Conservation (phyloP, 2,113 vertebrate genomes). For the Scartelaos histophorus region DNA sequence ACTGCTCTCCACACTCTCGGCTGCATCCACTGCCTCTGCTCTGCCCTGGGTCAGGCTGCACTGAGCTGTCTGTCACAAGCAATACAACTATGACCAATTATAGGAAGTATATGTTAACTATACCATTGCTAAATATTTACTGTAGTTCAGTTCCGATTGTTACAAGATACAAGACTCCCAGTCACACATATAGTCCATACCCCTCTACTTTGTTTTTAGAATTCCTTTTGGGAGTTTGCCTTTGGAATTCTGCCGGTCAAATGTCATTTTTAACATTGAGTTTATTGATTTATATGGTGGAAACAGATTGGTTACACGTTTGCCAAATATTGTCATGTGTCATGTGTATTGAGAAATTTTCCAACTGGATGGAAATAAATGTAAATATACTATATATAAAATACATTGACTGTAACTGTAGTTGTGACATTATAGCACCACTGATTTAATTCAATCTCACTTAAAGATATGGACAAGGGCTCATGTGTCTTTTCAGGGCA, state of each 20-base stretch:
- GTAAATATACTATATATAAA: too few relatives aligned
- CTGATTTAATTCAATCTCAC: neutral
- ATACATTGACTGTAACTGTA: too few relatives aligned
- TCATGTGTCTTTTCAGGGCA: neutral
- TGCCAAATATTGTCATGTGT: too few relatives aligned
- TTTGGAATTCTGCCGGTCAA: too few relatives aligned
- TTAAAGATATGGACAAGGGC: neutral
- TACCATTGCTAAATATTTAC: neutral
- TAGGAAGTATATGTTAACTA: neutral
- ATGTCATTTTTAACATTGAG: too few relatives aligned
- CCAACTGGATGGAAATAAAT: too few relatives aligned
- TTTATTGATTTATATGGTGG: too few relatives aligned
- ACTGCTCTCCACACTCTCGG: constrained; percentile 36
- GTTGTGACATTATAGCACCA: too few relatives aligned
- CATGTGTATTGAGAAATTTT: too few relatives aligned
- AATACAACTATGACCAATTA: neutral
- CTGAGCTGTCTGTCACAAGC: constrained; percentile 39
- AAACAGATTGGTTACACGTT: too few relatives aligned
- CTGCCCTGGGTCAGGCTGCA: neutral
- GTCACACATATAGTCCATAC: neutral
- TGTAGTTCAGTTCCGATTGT: neutral
- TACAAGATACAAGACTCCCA: neutral
- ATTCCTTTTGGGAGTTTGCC: neutral
- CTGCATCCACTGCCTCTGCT: constrained; percentile 22
- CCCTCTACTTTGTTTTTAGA: neutral